These are phyloP conservation scores for Herpailurus yagouaroundi DNA, from an alignment of 2,113 vertebrate genomes.

Conservation along the genomic window DNA sequence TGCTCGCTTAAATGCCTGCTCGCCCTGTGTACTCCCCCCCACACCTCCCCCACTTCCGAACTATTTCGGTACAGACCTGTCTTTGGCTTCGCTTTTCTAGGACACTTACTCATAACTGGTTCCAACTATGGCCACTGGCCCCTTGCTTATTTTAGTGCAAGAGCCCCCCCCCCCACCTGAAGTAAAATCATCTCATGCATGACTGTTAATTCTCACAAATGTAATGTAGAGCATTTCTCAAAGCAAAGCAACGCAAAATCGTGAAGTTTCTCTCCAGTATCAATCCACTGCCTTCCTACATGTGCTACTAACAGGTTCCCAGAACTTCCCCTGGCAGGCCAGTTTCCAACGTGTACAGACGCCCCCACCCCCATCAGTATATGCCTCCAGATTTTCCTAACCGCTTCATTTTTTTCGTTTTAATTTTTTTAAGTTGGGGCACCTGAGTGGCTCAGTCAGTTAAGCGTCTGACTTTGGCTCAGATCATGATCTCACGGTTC, in stretches of 20 bases:
- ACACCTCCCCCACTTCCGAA: not conserved
- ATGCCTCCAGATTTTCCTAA: not conserved
- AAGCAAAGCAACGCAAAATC: not conserved
- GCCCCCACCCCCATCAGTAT: rapidly evolving
- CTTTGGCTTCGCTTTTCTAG: not conserved
- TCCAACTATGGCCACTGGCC: not conserved
- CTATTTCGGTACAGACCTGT: not conserved
- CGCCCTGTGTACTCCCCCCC: no score
- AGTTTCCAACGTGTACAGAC: not conserved
- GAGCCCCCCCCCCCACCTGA: not conserved
- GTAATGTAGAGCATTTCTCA: rapidly evolving
- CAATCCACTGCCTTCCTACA: not conserved
- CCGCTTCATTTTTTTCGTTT: not conserved
- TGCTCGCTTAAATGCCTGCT: not conserved
- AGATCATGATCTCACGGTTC: no score
- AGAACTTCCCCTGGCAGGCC: not conserved
- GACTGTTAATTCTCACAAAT: not conserved
- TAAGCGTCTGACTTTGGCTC: no score
- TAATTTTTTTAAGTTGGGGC: no score
- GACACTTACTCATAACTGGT: not conserved
- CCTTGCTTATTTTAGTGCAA: not conserved
- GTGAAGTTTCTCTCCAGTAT: rapidly evolving
- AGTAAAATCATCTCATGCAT: not conserved
- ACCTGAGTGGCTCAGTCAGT: no score
- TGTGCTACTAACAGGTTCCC: rapidly evolving